phyloP scores from a whole-genome alignment of 2,888 invertebrate genomes.

The Ormyrus rosae region DNA sequence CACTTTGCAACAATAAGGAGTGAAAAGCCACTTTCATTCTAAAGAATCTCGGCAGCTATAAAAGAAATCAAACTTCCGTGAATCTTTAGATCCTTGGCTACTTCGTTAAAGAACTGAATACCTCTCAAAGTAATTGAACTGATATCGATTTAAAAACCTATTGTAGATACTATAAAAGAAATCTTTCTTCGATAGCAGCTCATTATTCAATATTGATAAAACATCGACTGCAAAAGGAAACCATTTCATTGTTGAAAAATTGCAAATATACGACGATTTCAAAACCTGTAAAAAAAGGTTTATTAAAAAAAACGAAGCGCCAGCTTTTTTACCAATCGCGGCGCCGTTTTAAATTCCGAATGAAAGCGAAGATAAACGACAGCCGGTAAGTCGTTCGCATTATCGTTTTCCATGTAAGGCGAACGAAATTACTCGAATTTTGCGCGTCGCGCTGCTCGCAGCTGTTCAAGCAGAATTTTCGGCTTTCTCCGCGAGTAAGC shows the following conservation, averaged over 20 bases:
- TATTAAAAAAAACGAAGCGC: background rate
- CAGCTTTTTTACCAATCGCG: background rate
- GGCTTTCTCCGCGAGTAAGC: background rate
- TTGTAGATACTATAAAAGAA: no score
- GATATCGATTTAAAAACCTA: slow-evolving; percentile 5
- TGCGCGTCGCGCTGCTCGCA: background rate
- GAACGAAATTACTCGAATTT: background rate
- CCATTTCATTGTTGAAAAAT: no score
- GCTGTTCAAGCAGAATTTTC: slow-evolving; percentile 25
- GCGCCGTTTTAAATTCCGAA: slow-evolving; percentile 8
- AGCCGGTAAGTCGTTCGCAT: background rate
- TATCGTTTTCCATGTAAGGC: slow-evolving; percentile 17
- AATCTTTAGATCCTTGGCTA: slow-evolving; percentile 41
- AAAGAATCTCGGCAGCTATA: slow-evolving; percentile 3
- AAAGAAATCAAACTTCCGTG: no score
- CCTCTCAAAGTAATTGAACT: slow-evolving; percentile 47
- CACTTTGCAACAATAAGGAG: slow-evolving; percentile 38
- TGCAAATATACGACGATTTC: background rate
- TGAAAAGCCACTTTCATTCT: no score
- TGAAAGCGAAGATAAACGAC: slow-evolving; percentile 10
- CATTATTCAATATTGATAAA: no score
- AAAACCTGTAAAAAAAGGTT: background rate
- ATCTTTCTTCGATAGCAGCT: no score
- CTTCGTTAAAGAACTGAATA: slow-evolving; percentile 55
- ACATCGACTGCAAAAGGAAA: no score